Evolutionary conservation across 2,888 invertebrate genomes (phyloP), one percentile per base, ranked within the genome.

Genomic region (Sericinus montela): DNA sequence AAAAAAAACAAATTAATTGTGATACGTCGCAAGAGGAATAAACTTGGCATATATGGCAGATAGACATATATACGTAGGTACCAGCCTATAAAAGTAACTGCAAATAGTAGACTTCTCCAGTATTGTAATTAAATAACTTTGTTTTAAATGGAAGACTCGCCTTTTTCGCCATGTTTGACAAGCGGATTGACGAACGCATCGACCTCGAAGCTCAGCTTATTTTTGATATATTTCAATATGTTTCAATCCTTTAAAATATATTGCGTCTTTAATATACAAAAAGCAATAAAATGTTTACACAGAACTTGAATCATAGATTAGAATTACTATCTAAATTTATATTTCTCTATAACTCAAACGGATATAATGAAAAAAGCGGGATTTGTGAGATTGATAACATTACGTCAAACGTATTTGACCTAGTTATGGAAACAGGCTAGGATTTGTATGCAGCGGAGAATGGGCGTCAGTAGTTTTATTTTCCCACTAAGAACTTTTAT

Each of bases 401-500:
- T 52, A 52, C 50, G 45, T 42, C 48, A 52, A 45, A 51, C 53
- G 52, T 51, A 42, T 50, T 43, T 51, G 45, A 32, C 49, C 49
- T 49, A 46, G 37, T 46, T 49, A 28, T 23, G 30, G 25, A 13
- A 43, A 39, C 49, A 11, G 49, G 44, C 38, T 43, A 44, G 45
- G 11, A 45, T 45, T 45, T 40, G 40, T 47, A 40, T 39, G 32
- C 32, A 32, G n/a, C 35, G 29, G 14, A 9, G 30, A 42, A 36
- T 25, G 16, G 30, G 34, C 15, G 28, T 14, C 28, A 14, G 13
- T 23, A 53, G 38, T 51, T 53, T 51, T 42, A 48, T 54, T 46
- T 44, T 15, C 46, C 6, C 45, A 35, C 41, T 47, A 57, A 62
- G 56, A 62, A 66, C 64, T 65, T 60, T 54, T 61, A 63, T 65